Evolutionary conservation across 2,888 invertebrate species (phyloP).

Genomic region (Brassicogethes aeneus): DNA sequence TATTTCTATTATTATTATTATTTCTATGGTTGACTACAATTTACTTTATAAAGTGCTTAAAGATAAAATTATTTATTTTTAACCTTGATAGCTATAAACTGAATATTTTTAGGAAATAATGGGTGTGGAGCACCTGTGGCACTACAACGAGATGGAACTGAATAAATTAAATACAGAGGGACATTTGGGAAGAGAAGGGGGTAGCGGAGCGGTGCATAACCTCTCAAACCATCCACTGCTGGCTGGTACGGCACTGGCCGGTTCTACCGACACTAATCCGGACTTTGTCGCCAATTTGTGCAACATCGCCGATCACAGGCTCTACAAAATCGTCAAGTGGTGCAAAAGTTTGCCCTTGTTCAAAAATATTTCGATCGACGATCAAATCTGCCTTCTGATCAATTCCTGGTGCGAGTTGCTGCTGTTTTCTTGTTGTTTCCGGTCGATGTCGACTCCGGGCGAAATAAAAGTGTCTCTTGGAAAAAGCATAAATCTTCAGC

Average conservation of each 20-base stretch:
- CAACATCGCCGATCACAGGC: conserved; percentile 88
- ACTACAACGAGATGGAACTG: conserved; percentile 79
- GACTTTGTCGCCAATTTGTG: conserved; percentile 84
- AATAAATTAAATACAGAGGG: conserved; percentile 49
- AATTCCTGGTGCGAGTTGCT: conserved; percentile 96
- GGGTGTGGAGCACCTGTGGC: conserved; percentile 94
- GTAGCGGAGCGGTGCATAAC: conserved; percentile 39
- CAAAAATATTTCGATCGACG: conserved; percentile 97
- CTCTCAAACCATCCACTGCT: conserved; percentile 47
- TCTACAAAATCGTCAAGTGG: conserved; percentile 98
- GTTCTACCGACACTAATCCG: conserved; percentile 56
- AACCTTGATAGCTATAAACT: no score
- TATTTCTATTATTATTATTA: not conserved
- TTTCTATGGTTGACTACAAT: not conserved
- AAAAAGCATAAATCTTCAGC: conserved; percentile 55
- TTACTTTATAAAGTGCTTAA: no score
- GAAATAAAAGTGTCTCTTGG: conserved; percentile 64
- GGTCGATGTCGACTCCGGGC: conserved; percentile 83
- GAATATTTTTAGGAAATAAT: conserved; percentile 83
- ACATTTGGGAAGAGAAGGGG: conserved; percentile 34
- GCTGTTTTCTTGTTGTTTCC: conserved; percentile 88
- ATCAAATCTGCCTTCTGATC: conserved; percentile 92
- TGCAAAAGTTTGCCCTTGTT: conserved; percentile 95
- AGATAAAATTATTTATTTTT: no score
- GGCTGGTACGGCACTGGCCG: conserved; percentile 46